phyloP scores from a whole-genome alignment of 1,140 invertebrate species.

The Nasonia longicornis region DNA sequence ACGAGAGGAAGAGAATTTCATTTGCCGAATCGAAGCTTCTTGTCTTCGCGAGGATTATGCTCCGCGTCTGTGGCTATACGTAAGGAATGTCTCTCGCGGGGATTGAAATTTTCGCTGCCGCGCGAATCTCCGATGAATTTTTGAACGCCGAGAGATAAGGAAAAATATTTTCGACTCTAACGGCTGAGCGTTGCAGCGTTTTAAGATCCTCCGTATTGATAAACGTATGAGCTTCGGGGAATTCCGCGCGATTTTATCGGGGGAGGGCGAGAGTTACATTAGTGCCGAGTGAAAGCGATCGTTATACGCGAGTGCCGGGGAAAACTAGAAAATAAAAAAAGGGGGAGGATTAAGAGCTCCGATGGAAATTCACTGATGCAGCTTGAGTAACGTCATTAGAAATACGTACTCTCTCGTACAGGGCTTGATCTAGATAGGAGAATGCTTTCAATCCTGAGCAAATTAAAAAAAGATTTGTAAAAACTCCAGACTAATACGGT shows the following conservation, averaged over 20 bases:
- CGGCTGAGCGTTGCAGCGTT: not conserved
- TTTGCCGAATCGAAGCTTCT: constrained; percentile 4
- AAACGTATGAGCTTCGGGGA: not conserved
- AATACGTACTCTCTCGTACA: not conserved
- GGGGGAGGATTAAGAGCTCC: not conserved
- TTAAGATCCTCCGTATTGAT: not conserved
- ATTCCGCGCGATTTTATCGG: not conserved
- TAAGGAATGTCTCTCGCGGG: no score
- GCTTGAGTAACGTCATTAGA: not conserved
- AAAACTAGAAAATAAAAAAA: not conserved
- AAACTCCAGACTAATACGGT: not conserved
- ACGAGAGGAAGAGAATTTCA: constrained; percentile 40
- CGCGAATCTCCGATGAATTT: not conserved
- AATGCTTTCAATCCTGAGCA: no score
- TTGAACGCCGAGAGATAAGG: not conserved
- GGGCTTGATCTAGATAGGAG: no score
- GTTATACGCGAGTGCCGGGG: not conserved
- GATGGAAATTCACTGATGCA: no score
- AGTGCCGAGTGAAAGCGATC: not conserved
- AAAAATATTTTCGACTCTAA: not conserved
- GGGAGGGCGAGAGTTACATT: not conserved
- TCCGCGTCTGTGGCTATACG: not conserved
- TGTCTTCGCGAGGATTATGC: not conserved
- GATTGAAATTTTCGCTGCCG: not conserved
- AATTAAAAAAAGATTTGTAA: not conserved